Base-by-base conservation (phyloP, 2,113 vertebrate species). In the Scomber scombrus region DNA sequence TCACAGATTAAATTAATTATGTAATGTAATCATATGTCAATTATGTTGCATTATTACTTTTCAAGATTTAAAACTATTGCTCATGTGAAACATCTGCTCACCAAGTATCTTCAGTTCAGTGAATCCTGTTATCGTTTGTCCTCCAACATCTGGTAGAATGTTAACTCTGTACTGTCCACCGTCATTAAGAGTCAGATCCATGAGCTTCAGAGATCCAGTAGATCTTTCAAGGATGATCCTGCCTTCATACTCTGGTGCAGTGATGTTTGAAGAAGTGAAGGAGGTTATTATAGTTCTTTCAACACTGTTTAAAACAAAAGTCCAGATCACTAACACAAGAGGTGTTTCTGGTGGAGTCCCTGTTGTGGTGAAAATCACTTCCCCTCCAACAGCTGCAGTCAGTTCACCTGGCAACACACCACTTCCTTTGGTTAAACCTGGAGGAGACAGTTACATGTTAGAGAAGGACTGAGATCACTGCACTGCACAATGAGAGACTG, bases 181-280 rank as follows among this genome's bases (percentile, higher is more conserved):
- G 55, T 94, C 93, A 40, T 0, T 11, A 3, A 58, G 11, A 67
- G 55, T 0, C 68, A 93, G 75, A 51, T 60, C 64, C 15, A 71
- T 67, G 82, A 93, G 89, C 81, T 85, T 77, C 79, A 93, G 81
- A 83, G 90, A 89, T 46, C 57, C 85, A 72, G 75, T 88, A 61
- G 3, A 66, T 0, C 0, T 7, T 61, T 82, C 49, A 3, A 88
- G 3, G 3, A 5, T 70, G 56, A 81, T 21, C 84, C 71, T 83
- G 80, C 0, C 51, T 56, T 57, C 4, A 75, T 71, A 84, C 12
- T 0, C 84, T 31, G 46, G 50, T 12, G 0, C 0, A 56, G 2
- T 66, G 0, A 0, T 1, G 43, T 52, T 58, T 14, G 0, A 0
- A 9, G 0, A 0, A 13, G 0, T 2, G 8, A 1, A 26, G 23